Conservation (phyloP, 1,140 invertebrate genomes). For the Chironomus tepperi region DNA sequence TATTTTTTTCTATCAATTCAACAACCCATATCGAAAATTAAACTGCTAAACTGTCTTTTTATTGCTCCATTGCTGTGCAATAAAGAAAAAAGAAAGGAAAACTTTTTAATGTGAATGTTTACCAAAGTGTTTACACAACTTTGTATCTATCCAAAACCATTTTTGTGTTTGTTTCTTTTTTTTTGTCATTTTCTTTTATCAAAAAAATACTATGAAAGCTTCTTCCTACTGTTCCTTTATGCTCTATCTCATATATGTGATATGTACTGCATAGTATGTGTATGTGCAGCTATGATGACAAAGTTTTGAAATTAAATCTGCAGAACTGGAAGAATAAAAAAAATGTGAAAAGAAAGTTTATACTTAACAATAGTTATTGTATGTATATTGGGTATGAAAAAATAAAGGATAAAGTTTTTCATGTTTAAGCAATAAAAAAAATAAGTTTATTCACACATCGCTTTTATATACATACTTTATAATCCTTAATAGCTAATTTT, state of each 20-base stretch:
- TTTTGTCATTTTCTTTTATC: too few relatives aligned
- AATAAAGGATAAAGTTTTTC: not conserved
- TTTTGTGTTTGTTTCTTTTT: too few relatives aligned
- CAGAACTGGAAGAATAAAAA: not conserved
- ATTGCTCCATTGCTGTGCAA: not conserved
- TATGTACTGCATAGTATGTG: too few relatives aligned
- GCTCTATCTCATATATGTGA: too few relatives aligned
- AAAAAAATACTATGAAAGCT: too few relatives aligned
- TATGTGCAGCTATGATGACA: not conserved
- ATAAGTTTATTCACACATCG: not conserved
- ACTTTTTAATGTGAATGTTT: constrained; percentile 4
- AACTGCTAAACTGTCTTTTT: not conserved
- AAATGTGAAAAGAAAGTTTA: not conserved
- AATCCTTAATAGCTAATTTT: not conserved
- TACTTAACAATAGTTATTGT: not conserved
- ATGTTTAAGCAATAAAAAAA: not conserved
- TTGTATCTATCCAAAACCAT: not conserved
- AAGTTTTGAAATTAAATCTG: constrained; percentile 4
- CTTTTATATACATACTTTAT: not conserved
- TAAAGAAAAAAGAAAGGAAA: not conserved
- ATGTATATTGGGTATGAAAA: not conserved
- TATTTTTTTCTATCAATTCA: not conserved
- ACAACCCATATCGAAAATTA: not conserved
- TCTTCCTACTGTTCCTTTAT: too few relatives aligned
- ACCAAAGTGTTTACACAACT: not conserved